Evolutionary conservation across 2,113 vertebrate genomes (phyloP).

Genomic region (Mormyrus lacerda): DNA sequence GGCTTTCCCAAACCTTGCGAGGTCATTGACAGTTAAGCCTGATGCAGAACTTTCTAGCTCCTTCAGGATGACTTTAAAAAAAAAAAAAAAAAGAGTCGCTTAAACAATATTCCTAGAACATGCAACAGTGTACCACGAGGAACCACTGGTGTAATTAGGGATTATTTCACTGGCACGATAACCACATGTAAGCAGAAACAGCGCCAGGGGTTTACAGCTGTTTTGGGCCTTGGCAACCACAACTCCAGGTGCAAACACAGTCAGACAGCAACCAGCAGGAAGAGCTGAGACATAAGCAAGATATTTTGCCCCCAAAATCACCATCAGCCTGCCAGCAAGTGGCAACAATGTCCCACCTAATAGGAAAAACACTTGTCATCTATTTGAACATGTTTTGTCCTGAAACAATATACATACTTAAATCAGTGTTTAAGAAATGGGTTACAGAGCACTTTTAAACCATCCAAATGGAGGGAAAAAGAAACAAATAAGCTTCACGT

Average conservation of each 20-base stretch:
- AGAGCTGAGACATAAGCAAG: neutral
- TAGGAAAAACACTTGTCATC: neutral
- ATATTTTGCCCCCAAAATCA: neutral
- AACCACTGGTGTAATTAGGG: neutral
- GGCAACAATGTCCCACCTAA: neutral
- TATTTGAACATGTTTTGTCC: neutral
- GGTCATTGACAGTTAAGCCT: neutral
- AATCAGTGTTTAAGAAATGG: neutral
- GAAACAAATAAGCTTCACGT: neutral
- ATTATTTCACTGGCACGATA: neutral
- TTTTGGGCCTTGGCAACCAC: neutral
- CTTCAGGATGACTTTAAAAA: neutral
- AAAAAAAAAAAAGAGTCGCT: neutral
- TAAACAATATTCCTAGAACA: neutral
- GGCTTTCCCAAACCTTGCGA: neutral
- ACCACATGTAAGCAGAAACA: neutral
- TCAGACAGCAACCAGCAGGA: neutral
- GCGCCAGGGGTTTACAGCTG: neutral
- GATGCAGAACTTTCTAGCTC: neutral
- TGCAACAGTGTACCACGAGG: neutral
- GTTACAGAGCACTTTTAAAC: neutral
- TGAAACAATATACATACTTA: neutral
- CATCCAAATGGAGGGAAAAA: too few species aligned
- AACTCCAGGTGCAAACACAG: neutral
- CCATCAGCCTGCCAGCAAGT: neutral